Base-by-base conservation (phyloP, 2,888 invertebrate genomes). In the Oxycera nigricornis region DNA sequence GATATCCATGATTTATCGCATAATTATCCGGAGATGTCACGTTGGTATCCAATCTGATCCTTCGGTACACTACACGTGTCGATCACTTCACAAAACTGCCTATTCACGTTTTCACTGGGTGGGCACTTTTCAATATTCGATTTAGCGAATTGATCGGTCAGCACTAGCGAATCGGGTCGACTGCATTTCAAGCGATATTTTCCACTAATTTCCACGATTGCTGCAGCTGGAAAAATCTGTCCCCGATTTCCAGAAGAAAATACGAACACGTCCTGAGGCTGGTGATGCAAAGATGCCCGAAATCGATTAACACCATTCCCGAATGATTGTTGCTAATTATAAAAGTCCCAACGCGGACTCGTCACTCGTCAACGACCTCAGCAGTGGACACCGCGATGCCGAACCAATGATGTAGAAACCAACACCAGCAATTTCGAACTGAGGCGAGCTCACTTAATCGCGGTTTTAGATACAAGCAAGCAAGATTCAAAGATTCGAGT, bases 341-440 rank as follows among this genome's bases (percentile, higher is more conserved):
- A 30, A 30, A 39, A 35, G 20, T 26, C 24, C 9, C 30, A 41
- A 65, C 24, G 22, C 41, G 9, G 17, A 20, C 24, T 7, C 22
- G 28, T 14, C 0, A 20, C 24, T 7, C 22, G 28, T 14, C 0
- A 55, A 46, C 14, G 31, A 31, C 61, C 61, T 14, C 11, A 7
- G 30, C 17, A 20, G 65, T 39, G 65, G 65, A 39, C 65, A 65
- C 11, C n/a, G n/a, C 39, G 39, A 24, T 4, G 41, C 24, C 65
- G 65, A 31, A 26, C 50, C n/a, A 28, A 68, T 50, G 55, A 55
- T 70, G 70, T 31, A 30, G 30, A 31, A 52, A 35, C 70, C 70
- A 55, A 52, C 70, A 31, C 70, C 30, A 70, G 28, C 70, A 52
- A 52, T 30, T 70, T 52, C 70, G 52, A 52, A 70, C 70, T 70